phyloP scores from a whole-genome alignment of 2,113 vertebrate genomes.

The Dermatemys mawii region DNA sequence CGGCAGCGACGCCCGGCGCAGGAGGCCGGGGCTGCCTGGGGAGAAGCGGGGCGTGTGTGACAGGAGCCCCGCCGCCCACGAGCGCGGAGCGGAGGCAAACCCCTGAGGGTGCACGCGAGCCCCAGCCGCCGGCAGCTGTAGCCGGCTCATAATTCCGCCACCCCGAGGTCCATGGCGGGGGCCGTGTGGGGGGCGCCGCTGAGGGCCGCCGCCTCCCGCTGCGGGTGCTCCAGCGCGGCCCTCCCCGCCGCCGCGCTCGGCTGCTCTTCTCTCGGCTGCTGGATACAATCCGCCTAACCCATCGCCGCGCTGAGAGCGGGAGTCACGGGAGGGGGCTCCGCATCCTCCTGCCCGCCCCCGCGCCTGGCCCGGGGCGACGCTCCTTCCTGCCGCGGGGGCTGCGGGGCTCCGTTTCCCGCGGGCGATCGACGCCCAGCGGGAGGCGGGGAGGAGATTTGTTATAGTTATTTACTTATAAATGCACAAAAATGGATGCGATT shows the following conservation, averaged over 20 bases:
- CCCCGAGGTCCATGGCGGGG: slow-evolving; percentile 29
- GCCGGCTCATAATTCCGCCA: slow-evolving; percentile 51
- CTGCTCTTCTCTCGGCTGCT: slow-evolving; percentile 18
- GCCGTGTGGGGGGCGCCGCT: not conserved
- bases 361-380: not conserved
- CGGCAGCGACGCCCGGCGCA: not conserved
- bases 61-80: not conserved
- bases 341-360: not conserved
- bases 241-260: slow-evolving; percentile 19
- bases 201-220: not conserved
- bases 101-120: slow-evolving; percentile 33
- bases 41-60: not conserved
- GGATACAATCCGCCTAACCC: slow-evolving; percentile 54
- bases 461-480: not conserved
- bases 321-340: slow-evolving; percentile 29
- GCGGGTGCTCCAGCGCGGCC: not conserved
- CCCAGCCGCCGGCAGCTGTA: slow-evolving; percentile 22
- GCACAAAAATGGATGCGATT: slow-evolving; percentile 24
- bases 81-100: not conserved
- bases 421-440: not conserved
- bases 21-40: not conserved
- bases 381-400: not conserved
- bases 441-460: not conserved
- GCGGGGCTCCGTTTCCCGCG: not conserved
- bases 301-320: slow-evolving; percentile 46